Evolutionary conservation across 2,113 vertebrate genomes (phyloP).

Genomic region (Lepus timidus): DNA sequence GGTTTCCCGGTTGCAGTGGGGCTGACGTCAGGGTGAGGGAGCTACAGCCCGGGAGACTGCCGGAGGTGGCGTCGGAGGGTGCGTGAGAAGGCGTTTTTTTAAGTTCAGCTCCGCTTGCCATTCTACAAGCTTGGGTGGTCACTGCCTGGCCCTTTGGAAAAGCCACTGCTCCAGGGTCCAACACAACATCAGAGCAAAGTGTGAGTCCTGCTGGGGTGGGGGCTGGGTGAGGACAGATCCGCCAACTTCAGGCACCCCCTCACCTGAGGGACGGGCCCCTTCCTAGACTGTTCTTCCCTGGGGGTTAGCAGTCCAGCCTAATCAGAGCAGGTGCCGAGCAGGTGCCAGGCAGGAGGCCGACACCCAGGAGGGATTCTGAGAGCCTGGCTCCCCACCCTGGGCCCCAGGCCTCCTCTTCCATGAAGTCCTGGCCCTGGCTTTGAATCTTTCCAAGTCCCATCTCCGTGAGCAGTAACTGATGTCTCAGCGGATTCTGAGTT

Average conservation of each 20-base stretch:
- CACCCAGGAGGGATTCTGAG: not conserved
- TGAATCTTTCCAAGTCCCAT: not conserved
- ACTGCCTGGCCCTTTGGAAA: not conserved
- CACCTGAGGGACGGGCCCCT: not conserved
- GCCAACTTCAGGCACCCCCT: not conserved
- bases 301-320: not conserved
- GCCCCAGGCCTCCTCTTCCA: not conserved
- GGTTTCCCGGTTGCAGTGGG: not conserved
- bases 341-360: not conserved
- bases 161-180: not conserved
- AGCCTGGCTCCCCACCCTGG: not conserved
- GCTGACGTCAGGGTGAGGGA: not conserved
- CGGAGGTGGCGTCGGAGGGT: not conserved
- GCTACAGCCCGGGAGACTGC: not conserved
- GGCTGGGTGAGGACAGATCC: not conserved
- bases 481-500: not conserved
- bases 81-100: not conserved
- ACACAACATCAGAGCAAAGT: no score
- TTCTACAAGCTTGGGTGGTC: not conserved
- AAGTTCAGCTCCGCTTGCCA: accelerated
- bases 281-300: not conserved
- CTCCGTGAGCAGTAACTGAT: not conserved
- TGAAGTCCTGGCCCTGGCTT: not conserved
- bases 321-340: not conserved
- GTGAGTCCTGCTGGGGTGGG: no score